Conservation (phyloP, 2,113 vertebrate genomes). For the Orientallactaga bullata region DNA sequence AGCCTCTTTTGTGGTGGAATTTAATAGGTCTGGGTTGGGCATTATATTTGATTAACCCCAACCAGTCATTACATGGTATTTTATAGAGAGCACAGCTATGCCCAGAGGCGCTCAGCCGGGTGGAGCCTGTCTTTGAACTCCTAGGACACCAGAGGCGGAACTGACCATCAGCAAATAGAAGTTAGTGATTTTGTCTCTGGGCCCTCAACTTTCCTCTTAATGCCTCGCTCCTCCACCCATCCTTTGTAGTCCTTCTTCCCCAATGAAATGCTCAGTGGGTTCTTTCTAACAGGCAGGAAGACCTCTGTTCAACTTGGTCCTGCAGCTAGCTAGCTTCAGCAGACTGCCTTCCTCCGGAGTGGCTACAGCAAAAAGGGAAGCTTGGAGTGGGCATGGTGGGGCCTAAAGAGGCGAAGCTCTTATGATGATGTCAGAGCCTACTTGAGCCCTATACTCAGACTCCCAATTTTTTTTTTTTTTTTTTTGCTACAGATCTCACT, state of each 20-base stretch:
- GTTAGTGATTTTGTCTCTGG: neutral
- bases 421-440: neutral
- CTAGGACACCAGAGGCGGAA: neutral
- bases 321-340: neutral
- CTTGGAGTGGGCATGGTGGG: neutral
- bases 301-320: slow-evolving; percentile 7
- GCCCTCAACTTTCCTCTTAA: slow-evolving; percentile 21
- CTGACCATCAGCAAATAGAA: slow-evolving; percentile 13
- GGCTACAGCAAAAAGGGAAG: neutral
- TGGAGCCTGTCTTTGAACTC: slow-evolving; percentile 35
- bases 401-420: neutral
- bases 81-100: slow-evolving; percentile 38
- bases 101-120: slow-evolving; percentile 31
- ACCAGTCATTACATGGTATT: slow-evolving; percentile 53
- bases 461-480: too few relatives aligned
- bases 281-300: slow-evolving; percentile 28
- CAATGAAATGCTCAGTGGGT: neutral
- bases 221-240: neutral
- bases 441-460: neutral
- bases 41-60: slow-evolving; percentile 77
- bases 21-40: slow-evolving; percentile 63
- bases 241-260: neutral
- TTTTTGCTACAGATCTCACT: too few relatives aligned
- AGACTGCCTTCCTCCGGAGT: neutral
- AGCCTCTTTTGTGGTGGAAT: slow-evolving; percentile 81